Conservation (phyloP, 2,797 vertebrate species). For the Poecilia velifera region DNA sequence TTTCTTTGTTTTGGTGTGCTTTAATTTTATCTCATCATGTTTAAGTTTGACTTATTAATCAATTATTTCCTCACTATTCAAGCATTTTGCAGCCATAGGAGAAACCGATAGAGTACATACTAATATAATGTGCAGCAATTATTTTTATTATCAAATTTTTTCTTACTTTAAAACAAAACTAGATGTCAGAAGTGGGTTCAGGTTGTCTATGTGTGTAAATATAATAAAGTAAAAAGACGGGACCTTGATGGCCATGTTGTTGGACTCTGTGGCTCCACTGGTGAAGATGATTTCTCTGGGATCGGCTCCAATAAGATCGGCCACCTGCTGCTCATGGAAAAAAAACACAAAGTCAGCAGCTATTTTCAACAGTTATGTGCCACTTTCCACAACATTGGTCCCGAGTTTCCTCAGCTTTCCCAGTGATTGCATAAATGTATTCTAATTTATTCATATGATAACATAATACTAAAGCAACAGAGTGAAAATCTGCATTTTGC, state of each 20-base stretch:
- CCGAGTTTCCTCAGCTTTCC: not conserved
- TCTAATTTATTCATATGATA: no score
- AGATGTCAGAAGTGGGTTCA: not conserved
- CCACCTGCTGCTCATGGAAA: constrained; percentile 87
- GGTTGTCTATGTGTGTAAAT: not conserved
- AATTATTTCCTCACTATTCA: not conserved
- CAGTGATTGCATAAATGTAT: no score
- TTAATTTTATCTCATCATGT: not conserved
- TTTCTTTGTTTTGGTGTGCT: not conserved
- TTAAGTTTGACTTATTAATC: not conserved
- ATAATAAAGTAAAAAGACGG: not conserved
- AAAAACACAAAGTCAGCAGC: not conserved
- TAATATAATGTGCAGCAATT: not conserved
- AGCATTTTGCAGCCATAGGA: not conserved
- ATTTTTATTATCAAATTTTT: not conserved
- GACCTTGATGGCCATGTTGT: constrained; percentile 98
- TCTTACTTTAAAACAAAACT: not conserved
- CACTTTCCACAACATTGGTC: not conserved
- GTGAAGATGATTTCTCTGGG: constrained; percentile 96
- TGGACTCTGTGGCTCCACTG: constrained; percentile 97
- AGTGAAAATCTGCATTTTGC: no score
- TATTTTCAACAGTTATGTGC: not conserved
- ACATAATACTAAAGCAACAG: no score
- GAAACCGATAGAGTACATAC: not conserved
- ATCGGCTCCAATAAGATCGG: constrained; percentile 92